Evolutionary conservation across 2,888 invertebrate species (phyloP), one percentile per base, ranked within the genome.

Genomic region (Elmis aenea): DNA sequence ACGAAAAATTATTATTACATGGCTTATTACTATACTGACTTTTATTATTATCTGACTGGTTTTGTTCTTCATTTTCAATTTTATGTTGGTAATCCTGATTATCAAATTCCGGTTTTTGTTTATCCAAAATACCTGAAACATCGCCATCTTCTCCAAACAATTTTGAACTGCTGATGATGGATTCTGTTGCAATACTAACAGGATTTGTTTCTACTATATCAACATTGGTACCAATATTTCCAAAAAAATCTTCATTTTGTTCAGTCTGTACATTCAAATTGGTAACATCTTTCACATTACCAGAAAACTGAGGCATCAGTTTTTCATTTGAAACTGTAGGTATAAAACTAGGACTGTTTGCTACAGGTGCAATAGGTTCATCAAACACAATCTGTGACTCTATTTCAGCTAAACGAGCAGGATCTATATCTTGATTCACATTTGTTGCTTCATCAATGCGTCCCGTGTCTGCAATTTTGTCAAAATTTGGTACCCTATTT

Each of bases 401-500:
- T 13, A 66, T 40, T 20, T 65, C 63, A 1, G 55, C 46, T 29
- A 64, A 41, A 21, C 57, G 49, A 3, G 48, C 49, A 5, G 38
- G 33, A 3, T 50, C 42, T 23, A 52, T 41, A 5, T 3, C 4
- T n/a, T 18, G 15, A 9, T 18, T 8, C 5, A 11, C 12, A 14
- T 8, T 3, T 13, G 11, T 27, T 21, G 45, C 49, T 38, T 69
- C 69, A 45, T 68, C 67, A 13, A 56, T 52, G 25, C 59, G 56
- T n/a, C 63, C 66, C 13, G 52, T 55, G 44, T 66, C 62, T n/a
- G 60, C 61, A 30, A 61, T 59, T 36, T 54, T 53, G 26, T 62
- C 56, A 33, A 51, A 55, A 50, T 56, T 56, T 1, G 54, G 51
- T 6, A 22, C 29, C n/a, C n/a, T n/a, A n/a, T n/a, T n/a, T n/a